Evolutionary conservation across 2,888 invertebrate species (phyloP), one percentile per base, ranked within the genome.

Genomic region (Drosophila fungiperda): DNA sequence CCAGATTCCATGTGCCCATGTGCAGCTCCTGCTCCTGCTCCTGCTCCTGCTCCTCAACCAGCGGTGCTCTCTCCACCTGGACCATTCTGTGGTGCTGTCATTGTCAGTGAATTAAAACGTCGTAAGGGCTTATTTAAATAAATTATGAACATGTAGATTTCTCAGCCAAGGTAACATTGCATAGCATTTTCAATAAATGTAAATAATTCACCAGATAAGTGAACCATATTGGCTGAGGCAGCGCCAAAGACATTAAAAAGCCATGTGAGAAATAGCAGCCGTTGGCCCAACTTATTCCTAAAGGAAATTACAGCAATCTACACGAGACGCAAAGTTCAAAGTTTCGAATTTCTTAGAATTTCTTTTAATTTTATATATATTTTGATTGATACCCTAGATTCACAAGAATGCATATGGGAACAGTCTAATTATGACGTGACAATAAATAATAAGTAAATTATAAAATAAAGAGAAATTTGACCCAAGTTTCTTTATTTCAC

Each of bases 41-140:
- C 40, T n/a, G 23, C 23, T 26, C 8, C 40, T n/a, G 23, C 23
- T 12, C 26, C 35, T 35, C 15, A 32, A 15, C 38, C 52, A 17
- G 36, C 23, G 15, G 7, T 50, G 29, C 2, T 53, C 6, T 48
- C n/a, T 26, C 20, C 60, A 59, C 42, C 48, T 50, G 23, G n/a
- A 23, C 15, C 20, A 29, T 20, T 49, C 65, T 38, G 40, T 42
- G 52, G 65, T 74, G 61, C 60, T 60, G 68, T 80, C 87, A 78
- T 89, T 89, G 82, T 88, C 89, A 84, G 87, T 89, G 90, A 89
- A 89, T 90, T 89, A 89, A 90, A 90, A 78, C 80, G 88, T 89
- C 90, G 90, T 89, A 89, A 82, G 89, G 79, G 90, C 87, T 89
- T 90, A 90, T 90, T 90, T 89, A 79, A 87, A 87, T 87, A 87